Evolutionary conservation across 2,797 vertebrate species (phyloP).

Genomic region (Sebastes trivittatus): DNA sequence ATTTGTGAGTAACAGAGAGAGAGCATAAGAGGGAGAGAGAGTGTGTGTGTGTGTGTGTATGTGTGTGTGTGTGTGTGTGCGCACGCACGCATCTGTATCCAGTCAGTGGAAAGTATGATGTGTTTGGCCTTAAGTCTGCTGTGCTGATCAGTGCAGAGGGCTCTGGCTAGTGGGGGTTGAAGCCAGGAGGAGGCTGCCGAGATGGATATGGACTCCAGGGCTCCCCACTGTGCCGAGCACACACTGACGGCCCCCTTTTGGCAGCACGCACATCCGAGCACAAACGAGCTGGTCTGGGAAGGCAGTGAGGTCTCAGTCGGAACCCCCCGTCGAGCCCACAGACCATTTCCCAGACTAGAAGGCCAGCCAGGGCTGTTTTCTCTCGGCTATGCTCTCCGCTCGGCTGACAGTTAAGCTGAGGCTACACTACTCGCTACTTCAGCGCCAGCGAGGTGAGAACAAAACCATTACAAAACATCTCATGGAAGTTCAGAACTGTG

Average conservation of each 20-base stretch:
- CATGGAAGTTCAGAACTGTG: conserved; percentile 48
- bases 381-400: conserved; percentile 70
- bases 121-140: conserved; percentile 80
- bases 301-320: conserved; percentile 78
- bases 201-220: conserved; percentile 82
- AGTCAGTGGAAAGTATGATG: conserved; percentile 84
- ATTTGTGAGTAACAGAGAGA: conserved; percentile 59
- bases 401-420: conserved; percentile 76
- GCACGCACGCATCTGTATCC: conserved; percentile 72
- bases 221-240: conserved; percentile 76
- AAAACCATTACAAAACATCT: conserved; percentile 72
- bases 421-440: conserved; percentile 64
- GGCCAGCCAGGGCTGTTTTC: conserved; percentile 80
- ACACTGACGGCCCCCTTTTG: conserved; percentile 82
- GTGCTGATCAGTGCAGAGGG: conserved; percentile 76
- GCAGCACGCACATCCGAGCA: conserved; percentile 77
- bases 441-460: conserved; percentile 74
- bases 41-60: neutral
- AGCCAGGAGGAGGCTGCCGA: conserved; percentile 82
- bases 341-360: conserved; percentile 82
- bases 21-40: conserved; percentile 17
- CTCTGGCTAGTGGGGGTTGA: conserved; percentile 79
- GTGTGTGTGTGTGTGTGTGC: neutral
- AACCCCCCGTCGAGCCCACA: conserved; percentile 79
- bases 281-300: conserved; percentile 83